Evolutionary conservation across 1,140 invertebrate genomes (phyloP), one percentile per base, ranked within the genome.

Genomic region (Drosophila bocki): DNA sequence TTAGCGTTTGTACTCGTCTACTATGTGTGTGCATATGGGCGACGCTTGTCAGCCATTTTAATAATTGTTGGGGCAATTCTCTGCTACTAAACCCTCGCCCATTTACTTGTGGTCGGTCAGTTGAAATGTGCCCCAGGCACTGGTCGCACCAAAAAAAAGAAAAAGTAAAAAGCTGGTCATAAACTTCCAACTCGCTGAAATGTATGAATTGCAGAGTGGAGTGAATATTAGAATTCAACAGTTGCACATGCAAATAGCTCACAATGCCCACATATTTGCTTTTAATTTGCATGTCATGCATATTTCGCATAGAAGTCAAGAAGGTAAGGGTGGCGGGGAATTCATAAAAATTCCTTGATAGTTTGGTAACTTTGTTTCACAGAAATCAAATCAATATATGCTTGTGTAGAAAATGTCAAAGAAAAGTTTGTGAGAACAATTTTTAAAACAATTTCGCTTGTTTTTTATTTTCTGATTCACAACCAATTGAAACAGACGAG

Each of bases 1-100:
- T 33, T 39, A 32, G 17, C n/a, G 29, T 42, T 39, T 22, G 33
- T 45, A 42, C 45, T 37, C 37, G 32, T 33, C 32, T n/a, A 32
- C 17, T 42, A 39, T 70, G 62, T 70, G 63, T 29, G 26, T 70
- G 67, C 67, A 67, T 67, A 69, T 69, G 62, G 61, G 63, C 26
- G 71, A 61, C 81, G 62, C 76, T 83, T 84, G 82, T 76, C 61
- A 83, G 76, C 76, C 77, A 84, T 84, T 78, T 84, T 84, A 84
- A 84, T 84, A 84, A 84, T 84, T 84, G 81, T 80, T 84, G 81
- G 67, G 81, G 77, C 76, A 80, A 84, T 84, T 84, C 81, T 48
- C 71, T 65, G 76, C 57, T 67, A 80, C 81, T 84, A 80, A 84
- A 68, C 47, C 44, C 37, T 50, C 61, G 47, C 33, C 51, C 67